Evolutionary conservation across 2,797 vertebrate genomes (phyloP).

Genomic region (Coilia nasus): DNA sequence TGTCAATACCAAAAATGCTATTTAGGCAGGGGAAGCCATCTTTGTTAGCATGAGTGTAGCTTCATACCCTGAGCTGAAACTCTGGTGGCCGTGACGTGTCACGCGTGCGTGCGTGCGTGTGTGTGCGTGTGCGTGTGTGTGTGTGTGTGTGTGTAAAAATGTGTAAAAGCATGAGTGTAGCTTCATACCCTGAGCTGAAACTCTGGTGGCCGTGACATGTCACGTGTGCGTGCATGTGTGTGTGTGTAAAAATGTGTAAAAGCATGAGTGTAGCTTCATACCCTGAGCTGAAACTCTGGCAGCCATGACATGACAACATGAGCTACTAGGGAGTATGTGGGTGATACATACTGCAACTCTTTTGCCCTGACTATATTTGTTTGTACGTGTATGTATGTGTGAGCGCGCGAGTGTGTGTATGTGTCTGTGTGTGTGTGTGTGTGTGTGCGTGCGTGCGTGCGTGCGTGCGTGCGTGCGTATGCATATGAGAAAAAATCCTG

Average conservation of each 20-base stretch:
- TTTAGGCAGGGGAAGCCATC: not conserved
- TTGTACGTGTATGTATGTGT: not conserved
- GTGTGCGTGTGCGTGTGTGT: too few species aligned
- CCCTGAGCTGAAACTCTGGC: not conserved
- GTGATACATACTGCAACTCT: not conserved
- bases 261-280: not conserved
- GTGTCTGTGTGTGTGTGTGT: not conserved
- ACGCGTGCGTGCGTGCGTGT: not conserved
- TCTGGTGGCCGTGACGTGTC: not conserved
- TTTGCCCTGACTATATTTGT: not conserved
- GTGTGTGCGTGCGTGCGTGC: conserved; percentile 43
- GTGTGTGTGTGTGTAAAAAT: too few species aligned
- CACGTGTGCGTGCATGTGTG: not conserved
- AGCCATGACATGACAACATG: not conserved
- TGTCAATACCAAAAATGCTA: not conserved
- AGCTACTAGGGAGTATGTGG: not conserved
- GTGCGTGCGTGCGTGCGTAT: conserved; percentile 37
- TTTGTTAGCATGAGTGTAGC: not conserved
- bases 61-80: not conserved
- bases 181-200: not conserved
- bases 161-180: not conserved
- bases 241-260: not conserved
- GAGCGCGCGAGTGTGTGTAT: not conserved
- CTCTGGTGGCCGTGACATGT: not conserved
- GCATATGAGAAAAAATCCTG: conserved; percentile 45